Base-by-base conservation (phyloP, 2,113 vertebrate species). In the Baryphthengus martii region DNA sequence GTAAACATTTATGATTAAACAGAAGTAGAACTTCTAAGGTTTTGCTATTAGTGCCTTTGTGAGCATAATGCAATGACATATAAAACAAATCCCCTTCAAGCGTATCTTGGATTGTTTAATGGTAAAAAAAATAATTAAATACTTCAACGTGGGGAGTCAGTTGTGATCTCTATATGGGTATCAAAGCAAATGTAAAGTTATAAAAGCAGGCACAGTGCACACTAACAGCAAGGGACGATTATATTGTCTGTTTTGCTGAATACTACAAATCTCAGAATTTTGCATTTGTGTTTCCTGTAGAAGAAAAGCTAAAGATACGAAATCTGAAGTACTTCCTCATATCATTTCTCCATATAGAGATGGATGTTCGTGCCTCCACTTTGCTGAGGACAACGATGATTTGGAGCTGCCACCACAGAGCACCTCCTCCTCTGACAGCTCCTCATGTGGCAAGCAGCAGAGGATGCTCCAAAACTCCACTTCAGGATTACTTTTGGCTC, bases 391-490 rank as follows among this genome's bases (percentile, higher is more conserved):
- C 45, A 49, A 62, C 82, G 45, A 20, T 39, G 25, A 45, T 88
- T 68, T 13, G 4, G 58, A 85, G 67, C 71, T 70, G 39, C 33
- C 50, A 50, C 37, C 26, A 25, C 11, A 42, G 70, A 85, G 42
- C 33, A 55, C 14, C 16, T 88, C 45, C 58, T 91, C 37, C 59
- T 85, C 45, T 39, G 20, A 28, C 26, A 83, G 40, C 37, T 68
- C 25, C 40, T 50, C 1, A 0, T 5, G 31, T 76, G 19, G 66
- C 4, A 55, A 84, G 45, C 71, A 55, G 35, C 0, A 0, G 55
- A 93, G 33, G 47, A 42, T 81, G 63, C 45, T 78, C 19, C 62
- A 67, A 68, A 77, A 44, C 24, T 29, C 73, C n/a, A 25, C 26
- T 44, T 59, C 21, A 42, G 53, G 21, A 37, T 59, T 37, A 37